Evolutionary conservation across 2,888 invertebrate species (phyloP), one percentile per base, ranked within the genome.

Genomic region (Polylopha cassiicola): DNA sequence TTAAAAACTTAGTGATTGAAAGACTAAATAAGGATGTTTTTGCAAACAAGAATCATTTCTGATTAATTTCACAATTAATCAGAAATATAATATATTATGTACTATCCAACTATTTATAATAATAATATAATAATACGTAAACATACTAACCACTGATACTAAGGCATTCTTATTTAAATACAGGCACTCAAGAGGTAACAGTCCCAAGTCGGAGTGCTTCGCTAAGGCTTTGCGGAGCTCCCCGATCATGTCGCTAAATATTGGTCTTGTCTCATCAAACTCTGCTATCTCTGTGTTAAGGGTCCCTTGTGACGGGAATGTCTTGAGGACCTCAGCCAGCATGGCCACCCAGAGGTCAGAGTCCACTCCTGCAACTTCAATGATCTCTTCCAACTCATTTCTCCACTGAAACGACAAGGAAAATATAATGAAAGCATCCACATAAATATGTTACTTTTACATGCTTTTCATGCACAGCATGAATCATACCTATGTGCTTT

Each of bases 291-390:
- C 94, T 20, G 95, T 93, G 70, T 97, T 97, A 39, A 98, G 88
- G 18, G 94, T 93, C 15, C 97, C 96, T 0, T 93, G 91, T 0
- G 94, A 90, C 1, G 98, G 98, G 69, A 94, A 96, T 0, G 96
- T 95, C 71, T 95, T 95, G 86, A 98, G 92, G 49, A 96, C 94
- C 84, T 98, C 98, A 2, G 95, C 97, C 50, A 98, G 85, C 95
- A 97, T 97, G 3, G 97, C 95, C 18, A 98, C 98, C 98, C 98
- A 98, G 57, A 97, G 89, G 72, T 99, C 98, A 5, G 95, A 94
- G 82, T 98, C 98, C 58, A 93, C 88, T 2, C 93, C 92, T 4
- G 97, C 98, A 51, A 97, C 93, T 75, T 96, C 95, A 53, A 98
- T 89, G 50, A 99, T 97, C 70, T 97, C 97, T 68, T 98, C 97